phyloP scores from a whole-genome alignment of 1,140 invertebrate species.

The Thalassaphorura encarpata region DNA sequence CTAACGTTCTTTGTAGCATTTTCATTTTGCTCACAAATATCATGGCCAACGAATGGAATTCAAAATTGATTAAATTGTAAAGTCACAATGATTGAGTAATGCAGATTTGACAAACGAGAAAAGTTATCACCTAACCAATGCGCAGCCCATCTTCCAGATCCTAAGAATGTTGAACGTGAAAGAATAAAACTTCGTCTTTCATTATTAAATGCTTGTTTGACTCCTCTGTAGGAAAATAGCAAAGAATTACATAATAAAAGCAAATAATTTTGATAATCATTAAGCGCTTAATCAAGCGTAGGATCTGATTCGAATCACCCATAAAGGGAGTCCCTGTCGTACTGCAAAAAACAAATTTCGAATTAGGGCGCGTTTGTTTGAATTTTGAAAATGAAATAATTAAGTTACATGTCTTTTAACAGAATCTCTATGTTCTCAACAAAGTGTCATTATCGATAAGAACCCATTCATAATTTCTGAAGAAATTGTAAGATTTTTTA shows the following conservation, averaged over 20 bases:
- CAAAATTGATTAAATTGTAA: slow-evolving; percentile 17
- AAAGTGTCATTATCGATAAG: slow-evolving; percentile 18
- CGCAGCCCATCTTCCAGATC: slow-evolving; percentile 26
- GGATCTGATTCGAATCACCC: background rate
- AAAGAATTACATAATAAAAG: too few relatives aligned
- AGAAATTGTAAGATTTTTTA: slow-evolving; percentile 21
- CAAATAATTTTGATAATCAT: background rate
- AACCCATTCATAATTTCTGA: slow-evolving; percentile 23
- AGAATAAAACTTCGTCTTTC: slow-evolving; percentile 36
- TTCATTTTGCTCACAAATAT: slow-evolving; percentile 28
- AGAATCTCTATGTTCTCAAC: slow-evolving; percentile 35
- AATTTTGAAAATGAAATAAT: slow-evolving; percentile 32
- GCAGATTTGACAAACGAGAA: slow-evolving; percentile 42
- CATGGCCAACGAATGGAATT: slow-evolving; percentile 36
- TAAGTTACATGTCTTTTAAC: slow-evolving; percentile 33
- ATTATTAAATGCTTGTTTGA: background rate
- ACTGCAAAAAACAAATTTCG: slow-evolving; percentile 34
- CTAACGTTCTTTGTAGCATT: slow-evolving; percentile 43
- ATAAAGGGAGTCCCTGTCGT: slow-evolving; percentile 35
- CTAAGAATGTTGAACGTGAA: slow-evolving; percentile 43
- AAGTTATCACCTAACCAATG: slow-evolving; percentile 40
- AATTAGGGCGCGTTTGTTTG: slow-evolving; percentile 31
- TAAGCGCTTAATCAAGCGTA: background rate
- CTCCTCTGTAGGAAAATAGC: background rate
- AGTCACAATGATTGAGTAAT: slow-evolving; percentile 39